These are phyloP conservation scores for Fragum whitleyi DNA, from an alignment of 2,888 invertebrate species.

Conservation along the genomic window DNA sequence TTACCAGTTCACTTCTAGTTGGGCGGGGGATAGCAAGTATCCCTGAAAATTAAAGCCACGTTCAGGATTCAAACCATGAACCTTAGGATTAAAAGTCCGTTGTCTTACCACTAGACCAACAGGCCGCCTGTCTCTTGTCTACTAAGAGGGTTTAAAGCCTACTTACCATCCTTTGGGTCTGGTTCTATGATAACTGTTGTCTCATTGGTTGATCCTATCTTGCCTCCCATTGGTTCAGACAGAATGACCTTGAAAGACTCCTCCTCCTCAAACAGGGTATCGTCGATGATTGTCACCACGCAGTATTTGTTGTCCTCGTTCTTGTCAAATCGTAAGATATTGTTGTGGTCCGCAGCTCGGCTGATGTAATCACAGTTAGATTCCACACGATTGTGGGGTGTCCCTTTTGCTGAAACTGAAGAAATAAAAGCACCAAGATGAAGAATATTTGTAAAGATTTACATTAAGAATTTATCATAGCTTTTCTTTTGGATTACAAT, in stretches of 20 bases:
- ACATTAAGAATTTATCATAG: too few species aligned
- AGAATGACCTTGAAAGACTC: constrained; percentile 82
- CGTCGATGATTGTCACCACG: constrained; percentile 83
- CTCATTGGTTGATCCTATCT: constrained; percentile 72
- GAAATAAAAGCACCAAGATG: constrained; percentile 2
- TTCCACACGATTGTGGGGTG: constrained; percentile 77
- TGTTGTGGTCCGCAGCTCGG: constrained; percentile 78
- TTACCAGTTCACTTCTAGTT: too few species aligned
- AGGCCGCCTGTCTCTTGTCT: too few species aligned
- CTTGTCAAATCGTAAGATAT: constrained; percentile 79
- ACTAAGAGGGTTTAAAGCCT: too few species aligned
- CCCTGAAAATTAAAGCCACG: not conserved
- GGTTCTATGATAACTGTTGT: constrained; percentile 79
- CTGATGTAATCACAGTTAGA: constrained; percentile 84
- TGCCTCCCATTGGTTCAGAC: constrained; percentile 81
- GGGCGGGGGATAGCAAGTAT: too few species aligned
- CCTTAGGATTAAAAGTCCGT: too few species aligned
- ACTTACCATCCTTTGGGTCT: constrained; percentile 83
- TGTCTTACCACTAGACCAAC: too few species aligned
- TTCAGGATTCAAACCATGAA: not conserved
- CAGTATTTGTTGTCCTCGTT: constrained; percentile 80
- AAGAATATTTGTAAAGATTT: not conserved
- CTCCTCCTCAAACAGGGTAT: constrained; percentile 83
- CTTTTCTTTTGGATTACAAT: too few species aligned
- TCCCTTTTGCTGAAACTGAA: constrained; percentile 83